Conservation (phyloP, 2,797 vertebrate genomes). For the Phrynocephalus forsythii region DNA sequence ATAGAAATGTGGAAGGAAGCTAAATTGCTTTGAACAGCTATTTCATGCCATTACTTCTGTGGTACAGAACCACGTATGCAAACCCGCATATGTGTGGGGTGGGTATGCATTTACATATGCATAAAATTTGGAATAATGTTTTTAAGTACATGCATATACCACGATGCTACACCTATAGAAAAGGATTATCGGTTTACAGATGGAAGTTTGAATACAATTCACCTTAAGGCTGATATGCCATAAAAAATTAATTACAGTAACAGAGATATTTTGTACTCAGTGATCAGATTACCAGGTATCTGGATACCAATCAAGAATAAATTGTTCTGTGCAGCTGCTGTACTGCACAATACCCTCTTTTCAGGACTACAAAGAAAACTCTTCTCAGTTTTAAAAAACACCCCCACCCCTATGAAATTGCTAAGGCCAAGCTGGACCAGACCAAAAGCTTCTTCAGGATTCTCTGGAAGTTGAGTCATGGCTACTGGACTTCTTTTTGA, state of each 20-base stretch:
- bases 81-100: background rate
- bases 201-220: background rate
- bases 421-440: background rate
- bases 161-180: constrained; percentile 40
- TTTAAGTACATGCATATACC: background rate
- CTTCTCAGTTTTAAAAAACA: constrained; percentile 45
- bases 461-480: too few relatives aligned
- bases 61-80: background rate
- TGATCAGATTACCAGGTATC: constrained; percentile 60
- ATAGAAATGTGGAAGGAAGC: constrained; percentile 55
- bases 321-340: constrained; percentile 62
- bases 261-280: constrained; percentile 58
- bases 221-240: constrained; percentile 63
- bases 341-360: constrained; percentile 43
- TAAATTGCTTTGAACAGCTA: constrained; percentile 67
- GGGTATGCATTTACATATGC: background rate
- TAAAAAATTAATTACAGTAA: constrained; percentile 67
- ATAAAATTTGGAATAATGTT: background rate
- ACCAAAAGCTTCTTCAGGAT: background rate
- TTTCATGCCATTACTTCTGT: constrained; percentile 53
- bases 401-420: constrained; percentile 17
- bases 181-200: constrained; percentile 43
- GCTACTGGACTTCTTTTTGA: too few relatives aligned
- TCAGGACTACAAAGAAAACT: rapidly evolving
- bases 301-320: constrained; percentile 50